phyloP scores from a whole-genome alignment of 2,888 invertebrate genomes.

The Conchocele bisecta region DNA sequence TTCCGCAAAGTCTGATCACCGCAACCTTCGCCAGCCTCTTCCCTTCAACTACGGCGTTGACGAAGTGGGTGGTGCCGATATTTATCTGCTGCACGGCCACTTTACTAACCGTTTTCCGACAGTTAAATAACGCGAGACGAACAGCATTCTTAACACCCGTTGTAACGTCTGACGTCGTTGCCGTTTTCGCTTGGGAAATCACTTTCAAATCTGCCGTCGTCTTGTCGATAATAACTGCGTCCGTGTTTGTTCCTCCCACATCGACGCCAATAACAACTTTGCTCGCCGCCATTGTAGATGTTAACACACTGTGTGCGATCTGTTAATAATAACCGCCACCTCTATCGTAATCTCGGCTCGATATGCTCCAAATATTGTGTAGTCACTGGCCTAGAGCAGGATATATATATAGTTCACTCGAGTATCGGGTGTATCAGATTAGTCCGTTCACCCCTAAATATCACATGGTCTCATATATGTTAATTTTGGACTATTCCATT shows the following conservation, averaged over 20 bases:
- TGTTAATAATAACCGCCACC: too few relatives aligned
- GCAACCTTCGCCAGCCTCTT: constrained; percentile 71
- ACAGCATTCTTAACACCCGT: constrained; percentile 64
- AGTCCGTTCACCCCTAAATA: too few relatives aligned
- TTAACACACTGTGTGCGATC: too few relatives aligned
- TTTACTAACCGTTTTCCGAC: constrained; percentile 23
- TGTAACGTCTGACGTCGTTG: constrained; percentile 76
- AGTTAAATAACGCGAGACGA: constrained; percentile 43
- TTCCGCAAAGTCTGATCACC: constrained; percentile 77
- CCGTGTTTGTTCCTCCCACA: constrained; percentile 81
- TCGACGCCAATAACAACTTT: constrained; percentile 75
- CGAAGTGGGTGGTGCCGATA: constrained; percentile 81
- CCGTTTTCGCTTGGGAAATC: constrained; percentile 68
- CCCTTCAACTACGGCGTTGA: constrained; percentile 79
- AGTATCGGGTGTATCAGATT: too few relatives aligned
- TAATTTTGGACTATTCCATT: too few relatives aligned
- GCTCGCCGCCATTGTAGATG: constrained; percentile 27
- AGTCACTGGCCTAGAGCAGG: too few relatives aligned
- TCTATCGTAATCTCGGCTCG: too few relatives aligned
- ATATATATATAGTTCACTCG: too few relatives aligned
- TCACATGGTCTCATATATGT: too few relatives aligned
- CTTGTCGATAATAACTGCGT: constrained; percentile 71
- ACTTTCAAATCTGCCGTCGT: constrained; percentile 42
- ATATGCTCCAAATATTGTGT: too few relatives aligned
- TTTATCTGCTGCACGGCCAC: constrained; percentile 68